A percentile compares a stretch with the other conserved stretches of the same genome.
Conservation (phyloP, 2,113 vertebrate genomes). For the Mungos mungo region DNA sequence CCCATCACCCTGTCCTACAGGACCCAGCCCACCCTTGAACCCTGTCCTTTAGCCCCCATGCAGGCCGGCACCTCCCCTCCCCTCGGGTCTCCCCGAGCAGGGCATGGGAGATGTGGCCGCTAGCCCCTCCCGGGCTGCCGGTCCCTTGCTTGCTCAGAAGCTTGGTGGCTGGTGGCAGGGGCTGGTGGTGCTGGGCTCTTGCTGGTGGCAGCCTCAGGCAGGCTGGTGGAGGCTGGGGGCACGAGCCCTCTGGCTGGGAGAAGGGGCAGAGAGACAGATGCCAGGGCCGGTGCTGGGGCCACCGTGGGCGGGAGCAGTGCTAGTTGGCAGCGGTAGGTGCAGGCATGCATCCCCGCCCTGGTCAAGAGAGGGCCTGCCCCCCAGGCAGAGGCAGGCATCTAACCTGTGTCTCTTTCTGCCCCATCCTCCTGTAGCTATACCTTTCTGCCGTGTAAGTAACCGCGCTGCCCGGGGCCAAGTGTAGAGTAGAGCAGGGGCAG, state of each 20-base stretch:
- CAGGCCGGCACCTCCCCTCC: background rate
- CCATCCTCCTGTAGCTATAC: constrained; percentile 92
- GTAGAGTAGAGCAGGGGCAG: constrained; percentile 77
- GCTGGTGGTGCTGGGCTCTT: constrained; percentile 45
- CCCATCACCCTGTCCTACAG: background rate
- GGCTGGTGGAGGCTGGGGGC: background rate
- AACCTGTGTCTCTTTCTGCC: constrained; percentile 86
- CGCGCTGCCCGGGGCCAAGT: constrained; percentile 73
- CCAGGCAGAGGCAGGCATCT: constrained; percentile 62
- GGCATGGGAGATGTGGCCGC: background rate
- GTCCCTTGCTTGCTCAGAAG: constrained; percentile 51
- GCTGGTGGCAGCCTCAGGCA: constrained; percentile 44
- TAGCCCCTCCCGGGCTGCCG: background rate
- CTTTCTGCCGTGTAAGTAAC: constrained; percentile 97
- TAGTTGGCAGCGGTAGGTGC: constrained; percentile 52
- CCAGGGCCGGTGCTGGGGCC: background rate
- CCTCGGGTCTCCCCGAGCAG: background rate
- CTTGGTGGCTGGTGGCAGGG: constrained; percentile 71
- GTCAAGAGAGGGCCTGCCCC: constrained; percentile 21
- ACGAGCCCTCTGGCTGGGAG: background rate
- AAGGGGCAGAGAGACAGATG: constrained; percentile 5
- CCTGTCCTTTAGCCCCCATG: background rate
- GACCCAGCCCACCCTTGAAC: background rate
- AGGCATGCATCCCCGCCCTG: constrained; percentile 45
- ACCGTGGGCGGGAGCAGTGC: constrained; percentile 29